Evolutionary conservation across 2,888 invertebrate genomes (phyloP).

Genomic region (Cartodere bifasciata): DNA sequence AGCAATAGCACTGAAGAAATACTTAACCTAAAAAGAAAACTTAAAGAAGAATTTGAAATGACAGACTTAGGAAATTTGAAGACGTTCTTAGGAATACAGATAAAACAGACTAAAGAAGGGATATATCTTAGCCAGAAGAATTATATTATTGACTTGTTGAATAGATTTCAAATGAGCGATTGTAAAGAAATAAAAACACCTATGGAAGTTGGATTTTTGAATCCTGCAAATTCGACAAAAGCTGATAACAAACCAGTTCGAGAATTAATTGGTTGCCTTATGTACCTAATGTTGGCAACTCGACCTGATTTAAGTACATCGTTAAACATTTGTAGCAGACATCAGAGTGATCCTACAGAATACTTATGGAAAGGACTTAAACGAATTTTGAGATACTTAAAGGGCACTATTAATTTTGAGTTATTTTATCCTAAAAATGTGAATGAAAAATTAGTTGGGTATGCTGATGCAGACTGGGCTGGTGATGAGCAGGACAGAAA

Average conservation of each 20-base stretch:
- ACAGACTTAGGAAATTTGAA: constrained; percentile 2
- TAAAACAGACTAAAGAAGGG: too few relatives aligned
- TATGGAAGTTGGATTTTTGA: too few relatives aligned
- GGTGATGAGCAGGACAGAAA: constrained; percentile 15
- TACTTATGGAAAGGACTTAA: constrained; percentile 10
- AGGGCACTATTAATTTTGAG: constrained; percentile 11
- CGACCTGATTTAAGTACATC: constrained; percentile 3
- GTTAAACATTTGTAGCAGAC: constrained; percentile 5
- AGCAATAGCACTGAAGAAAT: constrained; percentile 8
- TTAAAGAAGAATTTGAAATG: constrained; percentile 6
- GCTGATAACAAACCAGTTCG: constrained; percentile 2
- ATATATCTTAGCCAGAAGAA: too few relatives aligned
- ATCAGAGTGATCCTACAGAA: constrained; percentile 7
- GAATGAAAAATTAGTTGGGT: constrained; percentile 13
- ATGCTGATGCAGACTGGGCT: constrained; percentile 24
- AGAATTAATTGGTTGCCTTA: constrained; percentile 1
- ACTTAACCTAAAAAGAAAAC: constrained; percentile 3
- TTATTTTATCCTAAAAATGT: constrained; percentile 8
- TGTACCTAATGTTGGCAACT: constrained; percentile 2
- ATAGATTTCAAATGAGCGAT: too few relatives aligned
- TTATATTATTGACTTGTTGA: too few relatives aligned
- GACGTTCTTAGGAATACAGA: constrained; percentile 3
- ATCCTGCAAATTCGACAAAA: too few relatives aligned
- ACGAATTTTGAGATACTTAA: constrained; percentile 15
- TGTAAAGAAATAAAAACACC: too few relatives aligned